These are phyloP conservation scores for Tinamus guttatus DNA, from an alignment of 2,113 vertebrate genomes.

Conservation along the genomic window DNA sequence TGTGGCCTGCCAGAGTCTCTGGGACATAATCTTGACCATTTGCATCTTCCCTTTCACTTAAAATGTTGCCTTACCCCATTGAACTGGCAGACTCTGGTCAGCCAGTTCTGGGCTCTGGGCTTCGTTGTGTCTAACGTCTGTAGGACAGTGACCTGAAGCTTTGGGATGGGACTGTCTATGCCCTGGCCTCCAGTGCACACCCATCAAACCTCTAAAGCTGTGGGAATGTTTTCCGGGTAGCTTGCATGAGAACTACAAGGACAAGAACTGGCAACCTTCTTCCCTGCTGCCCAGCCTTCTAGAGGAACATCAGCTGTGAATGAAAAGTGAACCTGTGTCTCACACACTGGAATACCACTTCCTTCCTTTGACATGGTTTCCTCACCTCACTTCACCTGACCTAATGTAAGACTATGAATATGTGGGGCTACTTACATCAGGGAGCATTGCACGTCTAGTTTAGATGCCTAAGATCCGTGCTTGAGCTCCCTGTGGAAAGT, in stretches of 20 bases:
- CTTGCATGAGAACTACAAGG: neutral
- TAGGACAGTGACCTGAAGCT: neutral
- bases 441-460: fast-evolving
- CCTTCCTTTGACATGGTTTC: neutral
- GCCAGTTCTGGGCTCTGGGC: neutral
- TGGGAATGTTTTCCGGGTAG: neutral
- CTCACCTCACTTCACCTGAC: neutral
- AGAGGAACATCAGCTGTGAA: neutral
- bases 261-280: neutral
- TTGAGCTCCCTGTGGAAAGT: neutral
- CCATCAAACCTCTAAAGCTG: neutral
- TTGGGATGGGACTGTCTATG: neutral
- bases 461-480: neutral
- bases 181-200: fast-evolving
- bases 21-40: neutral
- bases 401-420: neutral
- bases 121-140: neutral
- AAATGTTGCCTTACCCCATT: fast-evolving
- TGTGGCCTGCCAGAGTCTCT: fast-evolving
- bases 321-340: neutral
- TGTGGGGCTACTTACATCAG: neutral
- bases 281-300: neutral
- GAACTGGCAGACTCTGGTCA: neutral
- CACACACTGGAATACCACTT: fast-evolving
- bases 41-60: neutral